A percentile compares a stretch with the other conserved stretches of the same genome.
These are phyloP conservation scores for Dolichomitus sp. DNA, from an alignment of 2,888 invertebrate genomes.

Conservation along the genomic window DNA sequence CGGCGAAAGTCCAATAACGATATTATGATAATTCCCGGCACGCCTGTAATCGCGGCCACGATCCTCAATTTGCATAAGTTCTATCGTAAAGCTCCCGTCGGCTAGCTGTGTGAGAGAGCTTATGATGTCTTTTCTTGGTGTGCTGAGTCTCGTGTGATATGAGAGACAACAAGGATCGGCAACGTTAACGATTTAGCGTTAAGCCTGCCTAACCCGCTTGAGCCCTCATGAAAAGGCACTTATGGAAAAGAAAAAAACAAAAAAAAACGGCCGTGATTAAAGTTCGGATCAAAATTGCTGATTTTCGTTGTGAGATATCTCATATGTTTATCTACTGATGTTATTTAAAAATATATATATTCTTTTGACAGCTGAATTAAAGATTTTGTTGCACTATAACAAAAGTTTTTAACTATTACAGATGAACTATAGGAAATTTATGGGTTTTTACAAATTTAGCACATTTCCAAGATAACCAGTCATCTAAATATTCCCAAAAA, in stretches of 20 bases:
- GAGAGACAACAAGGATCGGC: slow-evolving; percentile 35
- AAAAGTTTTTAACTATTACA: too few species aligned
- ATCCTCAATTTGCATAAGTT: slow-evolving; percentile 68
- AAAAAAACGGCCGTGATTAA: too few species aligned
- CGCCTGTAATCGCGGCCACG: slow-evolving; percentile 62
- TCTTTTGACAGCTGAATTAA: too few species aligned
- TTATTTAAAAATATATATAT: too few species aligned
- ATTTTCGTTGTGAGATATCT: too few species aligned
- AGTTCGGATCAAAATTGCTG: too few species aligned
- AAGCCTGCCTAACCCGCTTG: slow-evolving; percentile 6
- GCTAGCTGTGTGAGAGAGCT: slow-evolving; percentile 52
- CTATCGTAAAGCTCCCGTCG: slow-evolving; percentile 30
- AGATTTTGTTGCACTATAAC: too few species aligned
- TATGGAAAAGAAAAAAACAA: neutral
- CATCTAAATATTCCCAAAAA: too few species aligned
- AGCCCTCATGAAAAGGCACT: slow-evolving; percentile 15
- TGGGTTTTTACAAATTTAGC: too few species aligned
- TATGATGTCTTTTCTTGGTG: slow-evolving; percentile 7
- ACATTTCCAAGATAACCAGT: too few species aligned
- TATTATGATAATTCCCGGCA: slow-evolving; percentile 67
- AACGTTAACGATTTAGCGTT: slow-evolving; percentile 9
- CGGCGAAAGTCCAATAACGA: slow-evolving; percentile 61
- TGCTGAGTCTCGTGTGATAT: slow-evolving; percentile 27
- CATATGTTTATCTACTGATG: too few species aligned
- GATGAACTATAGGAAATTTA: too few species aligned